Conservation (phyloP, 2,797 vertebrate genomes). For the Tapirus indicus region DNA sequence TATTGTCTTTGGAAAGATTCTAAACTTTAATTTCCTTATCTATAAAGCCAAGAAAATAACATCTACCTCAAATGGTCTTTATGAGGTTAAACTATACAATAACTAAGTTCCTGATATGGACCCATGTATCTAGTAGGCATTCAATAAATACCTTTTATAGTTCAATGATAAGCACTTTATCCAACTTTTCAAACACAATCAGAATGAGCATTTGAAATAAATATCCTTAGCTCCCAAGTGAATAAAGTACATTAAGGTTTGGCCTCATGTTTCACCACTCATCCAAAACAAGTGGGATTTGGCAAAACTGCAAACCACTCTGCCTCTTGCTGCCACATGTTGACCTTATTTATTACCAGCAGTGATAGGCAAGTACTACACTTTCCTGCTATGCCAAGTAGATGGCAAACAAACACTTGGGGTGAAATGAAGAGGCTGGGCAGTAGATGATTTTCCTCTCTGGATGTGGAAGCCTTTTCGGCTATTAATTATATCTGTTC, state of each 20-base stretch:
- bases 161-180: neutral
- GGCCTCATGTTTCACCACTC: neutral
- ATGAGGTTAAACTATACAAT: neutral
- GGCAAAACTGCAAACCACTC: neutral
- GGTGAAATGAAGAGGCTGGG: neutral
- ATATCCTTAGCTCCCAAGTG: neutral
- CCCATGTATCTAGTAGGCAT: neutral
- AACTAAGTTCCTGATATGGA: neutral
- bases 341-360: neutral
- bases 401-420: neutral
- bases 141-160: slow-evolving; percentile 19
- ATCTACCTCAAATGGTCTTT: slow-evolving; percentile 4
- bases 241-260: slow-evolving; percentile 4
- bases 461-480: neutral
- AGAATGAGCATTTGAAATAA: slow-evolving; percentile 53
- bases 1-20: slow-evolving; percentile 9
- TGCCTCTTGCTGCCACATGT: neutral
- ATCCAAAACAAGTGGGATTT: neutral
- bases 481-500: neutral
- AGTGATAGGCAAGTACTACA: neutral
- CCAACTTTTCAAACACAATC: slow-evolving; percentile 14
- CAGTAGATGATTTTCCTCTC: neutral
- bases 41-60: slow-evolving; percentile 50
- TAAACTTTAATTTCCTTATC: slow-evolving; percentile 36
- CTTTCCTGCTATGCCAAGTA: neutral